Base-by-base conservation (phyloP, 2,797 vertebrate genomes). In the Anabacerthia variegaticeps region DNA sequence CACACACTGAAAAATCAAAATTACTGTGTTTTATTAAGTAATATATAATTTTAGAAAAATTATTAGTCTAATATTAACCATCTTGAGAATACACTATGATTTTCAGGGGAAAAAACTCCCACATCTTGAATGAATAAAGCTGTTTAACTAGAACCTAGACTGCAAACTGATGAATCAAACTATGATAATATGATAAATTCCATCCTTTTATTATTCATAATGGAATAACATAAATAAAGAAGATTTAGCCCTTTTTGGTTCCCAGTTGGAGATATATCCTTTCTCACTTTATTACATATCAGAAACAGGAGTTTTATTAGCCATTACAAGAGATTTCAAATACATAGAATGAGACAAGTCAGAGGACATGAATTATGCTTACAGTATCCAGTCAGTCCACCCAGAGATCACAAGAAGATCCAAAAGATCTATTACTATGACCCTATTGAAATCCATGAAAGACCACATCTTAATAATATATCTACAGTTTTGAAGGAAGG, bases 101-200 rank as follows among this genome's bases (percentile, higher is more conserved):
- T 85, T 79, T 44, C 4, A 27, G 19, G 9, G 34, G 5, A 17
- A 85, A 79, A 26, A 51, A 0, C 0, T 0, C 3, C 3, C 23
- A 13, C 13, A 34, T 54, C 36, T 59, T 46, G 22, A 62, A 72
- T 65, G 10, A 87, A 82, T 78, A 81, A 88, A 58, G 6, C 2
- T 48, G 12, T 51, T 71, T 58, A 51, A 55, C 6, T 73, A 18
- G 39, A 76, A 39, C 0, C 4, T 44, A 43, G 9, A 5, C 15
- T 28, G 12, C 6, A 75, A 89, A 16, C 13, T 9, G 4, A 39
- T 73, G 79, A 59, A 65, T 61, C 20, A 68, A 61, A 69, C 34
- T 0, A 52, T 34, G 16, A 65, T 12, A 39, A 55, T 12, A 7
- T 23, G 20, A 72, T 75, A 55, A 62, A 71, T 71, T 30, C 8